These are phyloP conservation scores for Rattus rattus DNA, from an alignment of 2,113 vertebrate genomes.

Conservation along the genomic window DNA sequence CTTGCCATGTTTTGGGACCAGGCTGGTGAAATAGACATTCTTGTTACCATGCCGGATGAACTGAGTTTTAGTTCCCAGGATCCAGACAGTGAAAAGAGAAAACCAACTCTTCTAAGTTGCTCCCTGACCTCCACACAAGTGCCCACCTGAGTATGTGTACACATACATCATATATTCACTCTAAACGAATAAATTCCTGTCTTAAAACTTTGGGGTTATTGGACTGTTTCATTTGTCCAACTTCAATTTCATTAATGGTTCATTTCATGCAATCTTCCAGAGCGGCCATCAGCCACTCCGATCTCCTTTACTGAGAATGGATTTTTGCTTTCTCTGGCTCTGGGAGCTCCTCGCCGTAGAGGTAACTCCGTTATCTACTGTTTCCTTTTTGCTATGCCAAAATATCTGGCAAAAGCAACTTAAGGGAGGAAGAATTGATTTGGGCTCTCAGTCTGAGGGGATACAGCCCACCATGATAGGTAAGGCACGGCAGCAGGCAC, in stretches of 20 bases:
- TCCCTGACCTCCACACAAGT: not conserved
- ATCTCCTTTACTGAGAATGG: not conserved
- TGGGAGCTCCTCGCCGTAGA: not conserved
- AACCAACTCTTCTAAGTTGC: not conserved
- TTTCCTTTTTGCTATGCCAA: not conserved
- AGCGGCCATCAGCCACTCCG: not conserved
- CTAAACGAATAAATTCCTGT: not conserved
- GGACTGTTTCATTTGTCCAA: constrained; percentile 12
- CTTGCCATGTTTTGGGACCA: not conserved
- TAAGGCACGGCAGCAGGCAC: too few relatives aligned
- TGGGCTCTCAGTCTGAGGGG: not conserved
- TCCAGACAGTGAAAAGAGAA: not conserved
- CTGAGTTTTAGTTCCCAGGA: not conserved
- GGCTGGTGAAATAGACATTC: not conserved
- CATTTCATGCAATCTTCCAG: not conserved
- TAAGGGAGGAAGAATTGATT: not conserved
- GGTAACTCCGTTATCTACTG: not conserved
- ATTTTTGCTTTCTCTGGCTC: not conserved
- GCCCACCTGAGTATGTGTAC: not conserved
- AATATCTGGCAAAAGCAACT: not conserved
- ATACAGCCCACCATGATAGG: too few relatives aligned
- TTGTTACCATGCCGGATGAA: not conserved
- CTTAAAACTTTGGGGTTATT: not conserved
- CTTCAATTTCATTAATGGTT: constrained; percentile 11
- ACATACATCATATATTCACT: not conserved